phyloP scores from a whole-genome alignment of 2,797 vertebrate species.

The Melanotaenia boesemani region DNA sequence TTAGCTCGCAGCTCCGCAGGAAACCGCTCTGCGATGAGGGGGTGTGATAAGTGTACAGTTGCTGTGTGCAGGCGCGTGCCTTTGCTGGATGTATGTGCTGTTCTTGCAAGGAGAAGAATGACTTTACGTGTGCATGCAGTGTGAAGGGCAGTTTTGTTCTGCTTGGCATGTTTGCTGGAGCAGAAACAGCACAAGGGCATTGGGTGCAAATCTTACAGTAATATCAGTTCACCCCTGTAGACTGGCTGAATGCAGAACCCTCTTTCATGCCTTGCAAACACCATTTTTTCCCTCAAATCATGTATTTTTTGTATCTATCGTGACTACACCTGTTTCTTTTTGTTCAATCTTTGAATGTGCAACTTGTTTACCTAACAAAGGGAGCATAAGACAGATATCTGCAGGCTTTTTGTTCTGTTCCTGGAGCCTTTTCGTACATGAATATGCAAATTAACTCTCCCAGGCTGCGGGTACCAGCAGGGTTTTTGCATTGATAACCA shows the following conservation, averaged over 20 bases:
- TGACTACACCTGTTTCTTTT: too few relatives aligned
- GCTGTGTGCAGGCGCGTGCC: constrained; percentile 26
- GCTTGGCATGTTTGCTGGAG: background rate
- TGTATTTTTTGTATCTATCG: too few relatives aligned
- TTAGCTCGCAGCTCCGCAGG: constrained; percentile 68
- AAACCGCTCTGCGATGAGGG: constrained; percentile 49
- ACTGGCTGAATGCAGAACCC: constrained; percentile 6
- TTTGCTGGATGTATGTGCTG: constrained; percentile 9
- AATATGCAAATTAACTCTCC: constrained; percentile 21
- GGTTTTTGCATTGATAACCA: constrained; percentile 40
- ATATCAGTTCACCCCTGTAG: background rate
- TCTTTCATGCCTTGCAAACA: background rate
- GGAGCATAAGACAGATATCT: background rate
- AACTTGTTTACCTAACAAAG: background rate
- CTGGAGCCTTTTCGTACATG: background rate
- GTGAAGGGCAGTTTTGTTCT: background rate
- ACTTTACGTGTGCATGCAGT: background rate
- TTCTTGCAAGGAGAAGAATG: background rate
- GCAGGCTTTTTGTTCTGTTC: constrained; percentile 9
- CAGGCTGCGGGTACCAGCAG: constrained; percentile 24
- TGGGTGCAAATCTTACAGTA: background rate
- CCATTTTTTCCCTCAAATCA: too few relatives aligned
- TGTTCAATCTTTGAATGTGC: too few relatives aligned
- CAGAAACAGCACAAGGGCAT: background rate
- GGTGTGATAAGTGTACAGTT: constrained; percentile 55